Percentiles rank a stretch among this genome's conserved stretches.
These are phyloP conservation scores for Nesidiocoris tenuis DNA, from an alignment of 2,888 invertebrate species.

Conservation along the genomic window DNA sequence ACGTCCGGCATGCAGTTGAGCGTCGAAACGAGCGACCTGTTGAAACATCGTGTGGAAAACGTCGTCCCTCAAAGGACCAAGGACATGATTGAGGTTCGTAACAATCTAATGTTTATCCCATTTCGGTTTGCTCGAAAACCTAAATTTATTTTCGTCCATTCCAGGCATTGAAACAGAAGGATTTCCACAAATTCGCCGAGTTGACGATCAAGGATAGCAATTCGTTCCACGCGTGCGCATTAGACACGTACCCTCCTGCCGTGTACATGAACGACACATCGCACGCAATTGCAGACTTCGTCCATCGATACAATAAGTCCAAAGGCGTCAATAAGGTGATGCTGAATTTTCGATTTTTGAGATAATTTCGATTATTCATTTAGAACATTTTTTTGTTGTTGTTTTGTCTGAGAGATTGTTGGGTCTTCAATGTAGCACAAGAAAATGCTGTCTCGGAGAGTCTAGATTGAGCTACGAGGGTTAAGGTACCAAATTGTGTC, in stretches of 20 bases:
- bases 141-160: slow-evolving; percentile 18
- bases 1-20: slow-evolving; percentile 85
- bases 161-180: slow-evolving; percentile 64
- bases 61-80: slow-evolving; percentile 72
- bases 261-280: slow-evolving; percentile 90
- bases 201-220: slow-evolving; percentile 97
- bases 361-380: no score
- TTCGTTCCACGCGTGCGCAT: slow-evolving; percentile 89
- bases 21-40: slow-evolving; percentile 76
- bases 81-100: slow-evolving; percentile 57
- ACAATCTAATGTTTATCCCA: not conserved
- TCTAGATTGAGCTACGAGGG: no score
- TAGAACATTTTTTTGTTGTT: no score
- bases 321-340: slow-evolving; percentile 64
- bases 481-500: no score
- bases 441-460: no score
- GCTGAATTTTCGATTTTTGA: not conserved
- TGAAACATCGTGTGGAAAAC: slow-evolving; percentile 70
- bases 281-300: slow-evolving; percentile 71
- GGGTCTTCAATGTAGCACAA: no score
- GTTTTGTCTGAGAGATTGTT: no score
- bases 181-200: slow-evolving; percentile 85
- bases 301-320: slow-evolving; percentile 78
- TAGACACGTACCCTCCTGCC: slow-evolving; percentile 93
- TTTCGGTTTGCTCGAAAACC: not conserved